Percentiles rank a stretch among this genome's conserved stretches.
phyloP scores from a whole-genome alignment of 37 sponge, comb jelly and placozoan species.

The Lycopodina hypogea region DNA sequence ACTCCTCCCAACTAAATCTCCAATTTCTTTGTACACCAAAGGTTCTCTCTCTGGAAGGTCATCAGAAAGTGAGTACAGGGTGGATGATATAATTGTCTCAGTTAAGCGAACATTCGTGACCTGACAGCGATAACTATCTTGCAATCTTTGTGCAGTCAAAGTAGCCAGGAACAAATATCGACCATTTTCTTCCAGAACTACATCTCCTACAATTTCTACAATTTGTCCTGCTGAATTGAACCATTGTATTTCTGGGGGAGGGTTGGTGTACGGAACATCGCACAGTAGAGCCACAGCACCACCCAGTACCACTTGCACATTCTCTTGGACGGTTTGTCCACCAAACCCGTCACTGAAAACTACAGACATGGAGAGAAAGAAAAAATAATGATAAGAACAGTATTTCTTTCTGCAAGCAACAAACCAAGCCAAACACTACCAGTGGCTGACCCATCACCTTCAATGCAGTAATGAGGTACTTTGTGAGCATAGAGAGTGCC shows the following conservation, averaged over 20 bases:
- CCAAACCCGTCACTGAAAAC: slow-evolving; percentile 39
- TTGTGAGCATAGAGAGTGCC: no score
- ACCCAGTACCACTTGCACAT: not conserved
- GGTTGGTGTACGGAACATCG: not conserved
- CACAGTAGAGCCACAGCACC: slow-evolving; percentile 29
- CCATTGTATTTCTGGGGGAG: slow-evolving; percentile 27
- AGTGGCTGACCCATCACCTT: no score
- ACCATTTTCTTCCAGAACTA: slow-evolving; percentile 18
- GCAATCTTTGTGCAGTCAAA: slow-evolving; percentile 1
- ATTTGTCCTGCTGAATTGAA: not conserved
- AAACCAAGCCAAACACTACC: no score
- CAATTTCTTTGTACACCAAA: slow-evolving; percentile 17
- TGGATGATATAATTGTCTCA: not conserved
- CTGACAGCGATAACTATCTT: slow-evolving; percentile 24
- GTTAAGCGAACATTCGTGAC: slow-evolving; percentile 34
- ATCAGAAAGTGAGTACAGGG: not conserved
- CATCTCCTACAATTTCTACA: no score
- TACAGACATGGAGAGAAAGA: not conserved
- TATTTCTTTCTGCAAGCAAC: no score
- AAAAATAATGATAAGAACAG: not conserved
- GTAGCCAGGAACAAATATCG: slow-evolving; percentile 23
- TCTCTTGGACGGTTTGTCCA: not conserved
- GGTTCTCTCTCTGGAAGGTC: not conserved
- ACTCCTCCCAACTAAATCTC: not conserved
- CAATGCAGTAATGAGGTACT: no score